Percentiles rank a stretch among this genome's conserved stretches.
Conservation (phyloP, 2,888 invertebrate species). For the Andrena flavipes region DNA sequence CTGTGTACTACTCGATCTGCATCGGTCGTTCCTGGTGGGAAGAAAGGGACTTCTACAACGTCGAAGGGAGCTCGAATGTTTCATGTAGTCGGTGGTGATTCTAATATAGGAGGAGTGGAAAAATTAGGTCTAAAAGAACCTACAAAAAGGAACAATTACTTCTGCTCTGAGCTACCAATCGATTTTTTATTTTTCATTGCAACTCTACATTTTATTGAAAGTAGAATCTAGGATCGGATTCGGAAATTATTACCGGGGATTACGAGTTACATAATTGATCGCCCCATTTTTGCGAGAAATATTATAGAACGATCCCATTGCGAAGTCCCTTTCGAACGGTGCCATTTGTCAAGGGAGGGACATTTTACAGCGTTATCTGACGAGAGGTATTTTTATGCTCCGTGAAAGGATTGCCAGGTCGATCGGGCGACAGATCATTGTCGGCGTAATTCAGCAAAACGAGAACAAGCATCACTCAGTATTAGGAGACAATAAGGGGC, state of each 20-base stretch:
- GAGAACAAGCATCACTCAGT: slow-evolving; percentile 19
- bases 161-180: not conserved
- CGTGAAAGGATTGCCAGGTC: not conserved
- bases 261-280: not conserved
- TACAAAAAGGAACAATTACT: slow-evolving; percentile 13
- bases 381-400: not conserved
- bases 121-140: slow-evolving; percentile 12
- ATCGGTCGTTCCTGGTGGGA: slow-evolving; percentile 3
- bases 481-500: slow-evolving; percentile 50
- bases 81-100: slow-evolving; percentile 2
- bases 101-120: not conserved
- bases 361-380: not conserved
- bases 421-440: not conserved
- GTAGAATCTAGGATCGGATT: not conserved
- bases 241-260: not conserved
- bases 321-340: not conserved
- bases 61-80: slow-evolving; percentile 35
- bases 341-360: slow-evolving; percentile 2
- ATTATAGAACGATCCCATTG: not conserved
- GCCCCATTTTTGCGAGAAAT: not conserved
- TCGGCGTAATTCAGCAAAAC: slow-evolving; percentile 23
- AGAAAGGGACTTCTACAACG: slow-evolving; percentile 2
- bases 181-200: not conserved
- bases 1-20: slow-evolving; percentile 27
- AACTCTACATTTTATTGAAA: not conserved